phyloP scores from a whole-genome alignment of 2,888 invertebrate genomes.

The Omphaloscelis lunosa region DNA sequence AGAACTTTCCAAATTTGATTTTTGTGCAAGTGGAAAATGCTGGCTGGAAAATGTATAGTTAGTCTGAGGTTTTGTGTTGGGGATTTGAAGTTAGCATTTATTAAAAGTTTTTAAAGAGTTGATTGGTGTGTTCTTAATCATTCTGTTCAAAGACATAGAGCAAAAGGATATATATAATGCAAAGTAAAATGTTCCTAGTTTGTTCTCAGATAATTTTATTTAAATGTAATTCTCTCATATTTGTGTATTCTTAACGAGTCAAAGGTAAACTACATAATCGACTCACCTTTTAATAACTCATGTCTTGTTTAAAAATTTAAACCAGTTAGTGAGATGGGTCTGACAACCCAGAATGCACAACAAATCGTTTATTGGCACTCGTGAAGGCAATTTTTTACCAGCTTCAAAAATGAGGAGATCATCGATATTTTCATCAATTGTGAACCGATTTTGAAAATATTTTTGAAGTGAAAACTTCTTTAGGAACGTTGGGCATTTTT shows the following conservation, averaged over 20 bases:
- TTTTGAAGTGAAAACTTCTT: too few species aligned
- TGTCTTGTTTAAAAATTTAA: background rate
- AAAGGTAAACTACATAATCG: background rate
- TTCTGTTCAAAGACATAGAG: background rate
- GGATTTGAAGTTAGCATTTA: conserved; percentile 35
- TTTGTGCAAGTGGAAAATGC: conserved; percentile 54
- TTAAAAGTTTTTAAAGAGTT: conserved; percentile 11
- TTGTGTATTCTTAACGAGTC: background rate
- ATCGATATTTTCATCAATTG: background rate
- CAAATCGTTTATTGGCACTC: background rate
- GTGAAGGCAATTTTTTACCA: background rate
- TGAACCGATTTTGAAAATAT: background rate
- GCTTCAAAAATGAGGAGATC: too few species aligned
- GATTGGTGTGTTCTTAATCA: background rate
- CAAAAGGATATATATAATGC: background rate
- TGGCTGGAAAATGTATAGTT: conserved; percentile 42
- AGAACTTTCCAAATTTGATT: conserved; percentile 66
- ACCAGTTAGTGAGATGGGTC: too few species aligned
- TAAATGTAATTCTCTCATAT: background rate
- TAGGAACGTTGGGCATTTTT: too few species aligned
- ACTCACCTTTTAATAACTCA: background rate
- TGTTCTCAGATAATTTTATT: background rate
- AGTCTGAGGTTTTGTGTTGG: conserved; percentile 32
- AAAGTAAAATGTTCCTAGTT: background rate
- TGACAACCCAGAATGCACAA: background rate